Percentiles rank a stretch among this genome's conserved stretches.
These are phyloP conservation scores for Callipepla californica DNA, from an alignment of 2,113 vertebrate genomes.

Conservation along the genomic window DNA sequence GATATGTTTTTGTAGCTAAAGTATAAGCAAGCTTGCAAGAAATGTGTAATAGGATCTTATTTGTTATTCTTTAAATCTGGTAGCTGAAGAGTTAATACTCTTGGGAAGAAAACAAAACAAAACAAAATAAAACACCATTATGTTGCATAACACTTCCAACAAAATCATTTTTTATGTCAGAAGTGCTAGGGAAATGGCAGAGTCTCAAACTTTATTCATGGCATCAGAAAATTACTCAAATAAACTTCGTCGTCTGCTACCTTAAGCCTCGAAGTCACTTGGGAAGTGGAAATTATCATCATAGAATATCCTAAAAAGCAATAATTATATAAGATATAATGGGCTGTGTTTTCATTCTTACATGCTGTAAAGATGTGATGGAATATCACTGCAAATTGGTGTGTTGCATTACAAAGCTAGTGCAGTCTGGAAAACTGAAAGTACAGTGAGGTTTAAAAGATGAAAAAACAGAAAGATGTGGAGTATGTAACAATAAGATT, in stretches of 20 bases:
- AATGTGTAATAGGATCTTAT: not conserved
- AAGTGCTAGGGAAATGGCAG: not conserved
- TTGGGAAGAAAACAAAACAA: not conserved
- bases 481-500: not conserved
- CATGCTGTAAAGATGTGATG: not conserved
- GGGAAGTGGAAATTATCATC: not conserved
- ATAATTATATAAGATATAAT: not conserved
- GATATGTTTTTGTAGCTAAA: not conserved
- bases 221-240: not conserved
- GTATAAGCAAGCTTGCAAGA: not conserved
- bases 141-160: not conserved
- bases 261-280: not conserved
- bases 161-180: not conserved
- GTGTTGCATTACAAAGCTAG: not conserved
- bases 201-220: conserved; percentile 2
- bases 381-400: not conserved
- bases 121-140: not conserved
- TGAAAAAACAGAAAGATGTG: not conserved
- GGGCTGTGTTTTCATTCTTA: not conserved
- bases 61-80: not conserved
- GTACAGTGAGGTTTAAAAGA: not conserved
- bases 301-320: not conserved
- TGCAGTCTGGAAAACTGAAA: not conserved
- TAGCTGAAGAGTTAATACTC: not conserved
- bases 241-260: not conserved